Conservation (phyloP, 1,140 invertebrate genomes). For the Cepaea nemoralis region DNA sequence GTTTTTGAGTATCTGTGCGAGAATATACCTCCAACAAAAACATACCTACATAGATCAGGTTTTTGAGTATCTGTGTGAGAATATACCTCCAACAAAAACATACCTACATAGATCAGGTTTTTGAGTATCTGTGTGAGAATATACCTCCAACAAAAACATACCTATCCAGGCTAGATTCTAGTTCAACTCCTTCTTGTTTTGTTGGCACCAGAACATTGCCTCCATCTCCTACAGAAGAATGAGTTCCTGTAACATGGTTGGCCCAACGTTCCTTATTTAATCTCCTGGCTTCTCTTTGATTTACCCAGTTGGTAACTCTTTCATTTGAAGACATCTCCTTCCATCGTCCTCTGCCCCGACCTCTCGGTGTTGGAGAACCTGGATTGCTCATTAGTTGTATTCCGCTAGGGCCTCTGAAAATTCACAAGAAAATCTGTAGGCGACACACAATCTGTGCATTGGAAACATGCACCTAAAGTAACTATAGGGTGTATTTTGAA, state of each 20-base stretch:
- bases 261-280: slow-evolving; percentile 31
- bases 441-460: too few species aligned
- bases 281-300: slow-evolving; percentile 23
- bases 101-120: too few species aligned
- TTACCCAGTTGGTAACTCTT: slow-evolving; percentile 27
- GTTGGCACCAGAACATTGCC: background rate
- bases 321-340: slow-evolving; percentile 29
- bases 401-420: slow-evolving; percentile 35
- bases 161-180: slow-evolving; percentile 9
- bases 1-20: too few species aligned
- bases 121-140: too few species aligned
- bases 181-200: slow-evolving; percentile 1
- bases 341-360: slow-evolving; percentile 49
- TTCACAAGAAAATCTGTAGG: too few species aligned
- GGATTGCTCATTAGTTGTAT: slow-evolving; percentile 45
- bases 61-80: too few species aligned
- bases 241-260: background rate
- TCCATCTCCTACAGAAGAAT: background rate
- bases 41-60: too few species aligned
- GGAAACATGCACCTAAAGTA: too few species aligned
- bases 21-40: too few species aligned
- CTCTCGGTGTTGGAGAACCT: slow-evolving; percentile 40
- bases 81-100: too few species aligned
- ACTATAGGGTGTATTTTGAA: too few species aligned
- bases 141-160: background rate